Evolutionary conservation across 2,113 vertebrate genomes (phyloP).

Genomic region (Leuciscus idus): DNA sequence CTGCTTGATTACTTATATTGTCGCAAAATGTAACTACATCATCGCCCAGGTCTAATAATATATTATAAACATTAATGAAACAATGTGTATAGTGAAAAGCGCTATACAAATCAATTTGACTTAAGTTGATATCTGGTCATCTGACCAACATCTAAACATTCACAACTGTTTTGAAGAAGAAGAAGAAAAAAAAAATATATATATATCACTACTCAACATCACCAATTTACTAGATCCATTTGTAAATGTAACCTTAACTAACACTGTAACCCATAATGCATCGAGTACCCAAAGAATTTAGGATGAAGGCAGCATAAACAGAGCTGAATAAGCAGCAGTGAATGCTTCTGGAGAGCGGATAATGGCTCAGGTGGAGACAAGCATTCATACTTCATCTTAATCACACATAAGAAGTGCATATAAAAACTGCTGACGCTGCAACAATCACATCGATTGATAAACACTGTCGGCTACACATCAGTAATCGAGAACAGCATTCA

Average conservation of each 20-base stretch:
- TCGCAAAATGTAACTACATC: too few species aligned
- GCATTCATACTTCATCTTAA: not conserved
- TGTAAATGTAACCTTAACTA: not conserved
- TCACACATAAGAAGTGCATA: not conserved
- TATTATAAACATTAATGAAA: too few species aligned
- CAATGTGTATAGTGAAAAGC: too few species aligned
- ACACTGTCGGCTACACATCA: not conserved
- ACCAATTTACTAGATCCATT: not conserved
- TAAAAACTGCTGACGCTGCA: not conserved
- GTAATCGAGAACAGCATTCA: not conserved
- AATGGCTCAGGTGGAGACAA: slow-evolving; percentile 3
- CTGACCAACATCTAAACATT: too few species aligned
- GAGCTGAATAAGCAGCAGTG: slow-evolving; percentile 63
- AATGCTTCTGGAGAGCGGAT: slow-evolving; percentile 47
- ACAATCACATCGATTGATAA: not conserved
- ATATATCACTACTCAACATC: not conserved
- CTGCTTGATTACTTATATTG: too few species aligned
- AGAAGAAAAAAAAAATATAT: too few species aligned
- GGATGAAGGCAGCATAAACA: slow-evolving; percentile 54
- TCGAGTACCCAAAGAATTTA: not conserved
- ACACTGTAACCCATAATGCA: not conserved
- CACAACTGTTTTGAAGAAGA: too few species aligned
- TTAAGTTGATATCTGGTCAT: too few species aligned
- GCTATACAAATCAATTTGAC: too few species aligned
- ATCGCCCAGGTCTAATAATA: too few species aligned